These are phyloP conservation scores for Streptopelia turtur DNA, from an alignment of 2,797 vertebrate genomes.

Conservation along the genomic window DNA sequence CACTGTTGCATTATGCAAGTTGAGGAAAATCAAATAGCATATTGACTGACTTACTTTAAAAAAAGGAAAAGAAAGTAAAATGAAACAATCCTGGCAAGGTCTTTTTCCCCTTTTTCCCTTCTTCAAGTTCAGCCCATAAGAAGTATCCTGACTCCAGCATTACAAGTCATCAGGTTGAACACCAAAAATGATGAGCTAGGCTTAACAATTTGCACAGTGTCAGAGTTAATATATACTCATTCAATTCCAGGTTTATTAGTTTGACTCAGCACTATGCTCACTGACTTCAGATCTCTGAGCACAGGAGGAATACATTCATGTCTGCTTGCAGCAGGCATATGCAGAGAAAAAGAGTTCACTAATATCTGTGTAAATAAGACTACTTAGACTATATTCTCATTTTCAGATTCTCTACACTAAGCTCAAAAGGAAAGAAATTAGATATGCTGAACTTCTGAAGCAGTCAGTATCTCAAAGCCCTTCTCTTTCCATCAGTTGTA, in stretches of 20 bases:
- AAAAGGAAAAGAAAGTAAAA: background rate
- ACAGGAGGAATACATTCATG: background rate
- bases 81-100: background rate
- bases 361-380: background rate
- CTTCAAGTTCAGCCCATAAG: background rate
- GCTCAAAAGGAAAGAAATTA: slow-evolving; percentile 11
- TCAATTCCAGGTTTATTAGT: background rate
- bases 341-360: background rate
- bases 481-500: background rate
- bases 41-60: background rate
- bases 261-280: background rate
- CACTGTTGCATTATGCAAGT: background rate
- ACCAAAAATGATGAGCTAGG: background rate
- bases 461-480: background rate
- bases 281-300: background rate
- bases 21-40: background rate
- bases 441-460: background rate
- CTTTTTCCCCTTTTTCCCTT: background rate
- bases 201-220: background rate
- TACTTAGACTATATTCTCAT: background rate
- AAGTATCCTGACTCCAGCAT: background rate
- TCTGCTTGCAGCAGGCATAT: slow-evolving; percentile 3
- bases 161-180: background rate
- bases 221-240: background rate
- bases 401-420: background rate